Evolutionary conservation across 2,888 invertebrate genomes (phyloP), one percentile per base, ranked within the genome.

Genomic region (Leptopterna dolabrata): DNA sequence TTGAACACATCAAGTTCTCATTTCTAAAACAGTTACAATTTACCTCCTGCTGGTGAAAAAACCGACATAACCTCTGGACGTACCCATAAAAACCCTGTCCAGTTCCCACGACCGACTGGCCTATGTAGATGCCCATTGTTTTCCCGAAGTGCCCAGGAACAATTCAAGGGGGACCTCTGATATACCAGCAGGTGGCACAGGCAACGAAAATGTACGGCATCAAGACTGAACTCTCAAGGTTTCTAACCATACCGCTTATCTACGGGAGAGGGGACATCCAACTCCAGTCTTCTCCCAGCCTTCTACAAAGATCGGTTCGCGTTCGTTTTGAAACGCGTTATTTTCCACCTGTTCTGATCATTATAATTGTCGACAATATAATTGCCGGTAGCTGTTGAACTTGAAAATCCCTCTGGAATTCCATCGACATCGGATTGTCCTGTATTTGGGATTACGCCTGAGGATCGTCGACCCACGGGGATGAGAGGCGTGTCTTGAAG

Each of bases 51-150:
- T n/a, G n/a, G n/a, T n/a, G n/a, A n/a, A n/a, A n/a, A n/a, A n/a
- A n/a, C n/a, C n/a, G n/a, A n/a, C n/a, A n/a, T n/a, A n/a, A n/a
- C n/a, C n/a, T n/a, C n/a, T n/a, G n/a, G n/a, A n/a, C n/a, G n/a
- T n/a, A 63, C 63, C 27, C 63, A 63, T 63, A 63, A 63, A 63
- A 63, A 24, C 24, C 24, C 0, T 27, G 63, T 24, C n/a, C 11
- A n/a, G 63, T 63, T 63, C 63, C 63, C 63, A 63, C 63, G 63
- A 63, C 63, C 63, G 63, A 63, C 63, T 63, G 63, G 63, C 63
- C 63, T 63, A 63, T 63, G 63, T 63, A 63, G 63, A 63, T 63
- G 63, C 63, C 63, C 24, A 63, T 63, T 63, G 63, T 63, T 24
- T 63, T 63, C 24, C 24, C 9, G 1, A 6, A 24, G n/a, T 63